These are phyloP conservation scores for Xanthorhoe designata DNA, from an alignment of 2,888 invertebrate genomes.

Conservation along the genomic window DNA sequence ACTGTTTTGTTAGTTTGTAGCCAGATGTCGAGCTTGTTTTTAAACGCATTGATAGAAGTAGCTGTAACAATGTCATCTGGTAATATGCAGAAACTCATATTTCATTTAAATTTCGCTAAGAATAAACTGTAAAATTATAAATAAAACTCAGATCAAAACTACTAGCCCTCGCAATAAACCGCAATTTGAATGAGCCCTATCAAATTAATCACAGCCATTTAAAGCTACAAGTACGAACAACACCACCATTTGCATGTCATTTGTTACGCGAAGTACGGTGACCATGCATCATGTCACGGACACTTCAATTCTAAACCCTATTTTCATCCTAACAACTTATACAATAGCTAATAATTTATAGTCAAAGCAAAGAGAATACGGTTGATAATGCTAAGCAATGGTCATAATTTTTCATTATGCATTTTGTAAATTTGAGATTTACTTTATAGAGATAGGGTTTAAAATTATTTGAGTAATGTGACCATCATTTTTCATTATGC, in stretches of 20 bases:
- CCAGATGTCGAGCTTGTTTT: too few species aligned
- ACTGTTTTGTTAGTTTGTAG: too few species aligned
- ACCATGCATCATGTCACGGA: slow-evolving; percentile 65
- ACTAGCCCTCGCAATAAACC: slow-evolving; percentile 9
- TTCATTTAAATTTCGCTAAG: background rate
- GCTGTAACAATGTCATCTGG: too few species aligned
- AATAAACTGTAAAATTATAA: background rate
- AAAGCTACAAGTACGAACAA: slow-evolving; percentile 48
- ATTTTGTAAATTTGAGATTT: slow-evolving; percentile 36
- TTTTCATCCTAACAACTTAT: slow-evolving; percentile 5
- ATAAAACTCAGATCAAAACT: background rate
- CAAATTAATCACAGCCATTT: slow-evolving; percentile 43
- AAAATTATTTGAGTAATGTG: slow-evolving; percentile 26
- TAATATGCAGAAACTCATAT: too few species aligned
- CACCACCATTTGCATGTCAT: slow-evolving; percentile 59
- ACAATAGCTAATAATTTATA: slow-evolving; percentile 7
- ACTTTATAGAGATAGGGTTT: slow-evolving; percentile 37
- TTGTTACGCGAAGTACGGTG: slow-evolving; percentile 65
- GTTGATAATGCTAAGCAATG: slow-evolving; percentile 35
- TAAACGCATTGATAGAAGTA: too few species aligned
- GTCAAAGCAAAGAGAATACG: slow-evolving; percentile 27
- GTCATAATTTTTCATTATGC: slow-evolving; percentile 32
- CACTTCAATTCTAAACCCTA: slow-evolving; percentile 30
- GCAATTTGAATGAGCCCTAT: slow-evolving; percentile 22
- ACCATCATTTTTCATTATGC: slow-evolving; percentile 82